Base-by-base conservation (phyloP, 1,140 invertebrate species). In the Pseudomyrmex flavicornis region DNA sequence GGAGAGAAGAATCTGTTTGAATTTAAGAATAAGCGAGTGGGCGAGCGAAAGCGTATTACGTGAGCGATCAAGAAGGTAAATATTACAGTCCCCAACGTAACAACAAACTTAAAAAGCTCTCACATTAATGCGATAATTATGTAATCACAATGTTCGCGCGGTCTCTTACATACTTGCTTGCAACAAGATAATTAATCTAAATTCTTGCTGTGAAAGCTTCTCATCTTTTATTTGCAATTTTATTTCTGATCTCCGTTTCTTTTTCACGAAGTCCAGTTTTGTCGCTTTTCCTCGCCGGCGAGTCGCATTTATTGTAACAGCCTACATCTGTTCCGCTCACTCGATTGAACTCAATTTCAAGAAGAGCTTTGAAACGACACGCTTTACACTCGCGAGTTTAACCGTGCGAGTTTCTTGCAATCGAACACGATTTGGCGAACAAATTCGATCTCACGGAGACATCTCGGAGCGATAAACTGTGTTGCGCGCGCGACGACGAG, bases 271-370 rank as follows among this genome's bases (percentile, higher is more conserved):
- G 2, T 44, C 17, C 17, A n/a, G 15, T 2, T 8, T 15, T 10
- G 48, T n/a, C 46, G 59, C 17, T 48, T 74, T 65, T 75, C 5
- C 73, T 50, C 15, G 48, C 10, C 35, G 20, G 7, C 44, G 26
- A 20, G 17, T 52, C n/a, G n/a, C 22, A 54, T 3, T 56, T 77
- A 54, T 77, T 77, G 48, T 54, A 77, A 56, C 54, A 56, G 62
- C 17, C 48, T 76, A 77, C 74, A 65, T 77, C 66, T 66, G 20
- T 44, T 63, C 65, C 44, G 46, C n/a, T 20, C 61, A 15, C 22
- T 77, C 62, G 74, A 77, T 77, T 68, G 48, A n/a, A 44, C n/a
- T 35, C 54, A 66, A 77, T 77, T 77, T 10, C 48, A 54, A 77
- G n/a, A 48, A 26, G 20, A 26, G 62, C 44, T 68, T 68, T 17